phyloP scores from a whole-genome alignment of 1,140 invertebrate genomes.

The Paraescarpia echinospica region DNA sequence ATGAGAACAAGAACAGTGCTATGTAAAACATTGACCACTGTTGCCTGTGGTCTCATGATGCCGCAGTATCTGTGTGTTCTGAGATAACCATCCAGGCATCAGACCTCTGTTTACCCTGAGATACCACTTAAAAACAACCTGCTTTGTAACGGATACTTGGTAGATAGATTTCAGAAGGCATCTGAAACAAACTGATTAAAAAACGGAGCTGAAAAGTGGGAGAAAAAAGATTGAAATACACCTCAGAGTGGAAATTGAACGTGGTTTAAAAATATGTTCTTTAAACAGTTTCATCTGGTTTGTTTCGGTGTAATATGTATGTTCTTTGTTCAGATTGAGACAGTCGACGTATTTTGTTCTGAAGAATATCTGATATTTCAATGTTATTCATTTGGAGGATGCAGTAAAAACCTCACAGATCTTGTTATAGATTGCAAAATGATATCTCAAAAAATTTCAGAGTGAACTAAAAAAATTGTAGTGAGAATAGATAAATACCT shows the following conservation, averaged over 20 bases:
- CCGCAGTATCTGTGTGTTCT: background rate
- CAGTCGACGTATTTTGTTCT: background rate
- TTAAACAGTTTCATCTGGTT: background rate
- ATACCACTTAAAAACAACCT: background rate
- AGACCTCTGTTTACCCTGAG: background rate
- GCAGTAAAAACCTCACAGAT: background rate
- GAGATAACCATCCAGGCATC: background rate
- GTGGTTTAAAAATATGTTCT: background rate
- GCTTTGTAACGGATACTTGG: background rate
- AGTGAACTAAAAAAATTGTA: background rate
- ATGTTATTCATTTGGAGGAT: background rate
- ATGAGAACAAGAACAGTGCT: background rate
- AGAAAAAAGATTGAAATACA: background rate
- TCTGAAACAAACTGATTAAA: background rate
- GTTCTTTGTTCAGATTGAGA: background rate
- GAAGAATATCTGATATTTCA: background rate
- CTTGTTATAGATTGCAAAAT: background rate
- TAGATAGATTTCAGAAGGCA: too few species aligned
- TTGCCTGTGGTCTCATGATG: background rate
- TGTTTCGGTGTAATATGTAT: background rate
- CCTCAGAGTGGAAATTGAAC: background rate
- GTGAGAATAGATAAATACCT: background rate
- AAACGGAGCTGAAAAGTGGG: background rate
- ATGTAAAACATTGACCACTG: background rate
- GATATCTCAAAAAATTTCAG: background rate